Conservation (phyloP, 2,113 vertebrate species). For the Salvelinus sp. region DNA sequence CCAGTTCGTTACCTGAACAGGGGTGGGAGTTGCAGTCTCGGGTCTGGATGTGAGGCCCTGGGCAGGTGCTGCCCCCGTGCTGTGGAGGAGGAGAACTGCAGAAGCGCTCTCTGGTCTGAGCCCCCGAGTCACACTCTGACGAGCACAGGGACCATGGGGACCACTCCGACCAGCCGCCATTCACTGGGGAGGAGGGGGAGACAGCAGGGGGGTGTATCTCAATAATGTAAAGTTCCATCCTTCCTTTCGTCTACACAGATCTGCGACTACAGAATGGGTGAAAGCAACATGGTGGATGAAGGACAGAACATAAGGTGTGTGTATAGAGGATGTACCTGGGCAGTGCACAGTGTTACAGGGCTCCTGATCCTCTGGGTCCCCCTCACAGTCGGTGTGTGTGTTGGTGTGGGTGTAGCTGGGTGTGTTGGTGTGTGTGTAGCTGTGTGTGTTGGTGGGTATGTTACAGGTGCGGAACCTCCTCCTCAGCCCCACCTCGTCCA, state of each 20-base stretch:
- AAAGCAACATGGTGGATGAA: neutral
- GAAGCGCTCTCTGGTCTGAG: constrained; percentile 78
- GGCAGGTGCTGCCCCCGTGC: constrained; percentile 67
- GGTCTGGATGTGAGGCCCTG: constrained; percentile 83
- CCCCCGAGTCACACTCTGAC: constrained; percentile 76
- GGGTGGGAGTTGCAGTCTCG: constrained; percentile 82
- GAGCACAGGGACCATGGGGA: constrained; percentile 81
- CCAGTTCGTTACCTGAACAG: constrained; percentile 73
- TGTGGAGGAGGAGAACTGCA: constrained; percentile 69
- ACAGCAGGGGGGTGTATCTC: neutral
- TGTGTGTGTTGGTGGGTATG: neutral
- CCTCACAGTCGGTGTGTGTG: constrained; percentile 55
- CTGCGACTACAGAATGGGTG: neutral
- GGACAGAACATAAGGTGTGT: neutral
- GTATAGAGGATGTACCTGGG: constrained; percentile 67
- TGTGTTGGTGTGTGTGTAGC: neutral
- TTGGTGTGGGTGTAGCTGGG: neutral
- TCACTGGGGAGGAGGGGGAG: constrained; percentile 56
- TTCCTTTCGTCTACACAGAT: neutral
- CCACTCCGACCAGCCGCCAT: constrained; percentile 79
- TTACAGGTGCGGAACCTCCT: constrained; percentile 78
- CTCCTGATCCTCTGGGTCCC: constrained; percentile 76
- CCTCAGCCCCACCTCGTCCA: constrained; percentile 71
- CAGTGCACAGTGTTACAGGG: constrained; percentile 78
- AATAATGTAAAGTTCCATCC: neutral